Percentiles rank a stretch among this genome's conserved stretches.
Evolutionary conservation across 2,113 vertebrate species (phyloP).

Genomic region (Megaceryle maxima): DNA sequence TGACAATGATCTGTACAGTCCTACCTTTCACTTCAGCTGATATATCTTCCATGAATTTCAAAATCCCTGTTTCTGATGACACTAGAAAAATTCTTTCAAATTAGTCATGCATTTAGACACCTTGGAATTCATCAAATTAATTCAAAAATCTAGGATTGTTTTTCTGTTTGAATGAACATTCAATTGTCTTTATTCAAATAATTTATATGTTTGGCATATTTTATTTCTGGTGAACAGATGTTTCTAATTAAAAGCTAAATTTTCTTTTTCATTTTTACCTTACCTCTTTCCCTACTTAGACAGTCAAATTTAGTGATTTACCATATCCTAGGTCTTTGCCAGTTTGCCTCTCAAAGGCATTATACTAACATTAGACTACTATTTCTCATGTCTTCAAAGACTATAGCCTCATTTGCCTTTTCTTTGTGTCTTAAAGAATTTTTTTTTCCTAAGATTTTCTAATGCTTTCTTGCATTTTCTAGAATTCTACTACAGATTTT

Average conservation of each 20-base stretch:
- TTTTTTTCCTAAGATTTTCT: background rate
- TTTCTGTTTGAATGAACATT: background rate
- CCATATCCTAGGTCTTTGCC: background rate
- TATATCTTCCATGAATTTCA: background rate
- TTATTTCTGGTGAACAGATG: background rate
- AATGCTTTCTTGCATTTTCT: background rate
- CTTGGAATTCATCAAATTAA: background rate
- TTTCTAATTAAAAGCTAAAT: background rate
- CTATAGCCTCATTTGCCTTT: rapidly evolving
- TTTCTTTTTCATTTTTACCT: background rate
- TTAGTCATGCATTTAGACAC: background rate
- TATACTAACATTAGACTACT: background rate
- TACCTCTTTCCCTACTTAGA: background rate
- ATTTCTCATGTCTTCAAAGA: background rate
- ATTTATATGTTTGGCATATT: background rate
- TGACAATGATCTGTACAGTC: background rate
- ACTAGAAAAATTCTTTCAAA: background rate
- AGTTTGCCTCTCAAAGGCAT: background rate
- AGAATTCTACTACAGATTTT: background rate
- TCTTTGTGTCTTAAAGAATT: background rate
- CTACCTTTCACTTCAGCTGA: background rate
- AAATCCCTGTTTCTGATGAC: background rate
- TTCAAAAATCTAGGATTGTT: background rate
- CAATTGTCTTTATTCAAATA: background rate
- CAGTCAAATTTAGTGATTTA: background rate